Base-by-base conservation (phyloP, 2,797 vertebrate genomes). In the Galaxias olidus region DNA sequence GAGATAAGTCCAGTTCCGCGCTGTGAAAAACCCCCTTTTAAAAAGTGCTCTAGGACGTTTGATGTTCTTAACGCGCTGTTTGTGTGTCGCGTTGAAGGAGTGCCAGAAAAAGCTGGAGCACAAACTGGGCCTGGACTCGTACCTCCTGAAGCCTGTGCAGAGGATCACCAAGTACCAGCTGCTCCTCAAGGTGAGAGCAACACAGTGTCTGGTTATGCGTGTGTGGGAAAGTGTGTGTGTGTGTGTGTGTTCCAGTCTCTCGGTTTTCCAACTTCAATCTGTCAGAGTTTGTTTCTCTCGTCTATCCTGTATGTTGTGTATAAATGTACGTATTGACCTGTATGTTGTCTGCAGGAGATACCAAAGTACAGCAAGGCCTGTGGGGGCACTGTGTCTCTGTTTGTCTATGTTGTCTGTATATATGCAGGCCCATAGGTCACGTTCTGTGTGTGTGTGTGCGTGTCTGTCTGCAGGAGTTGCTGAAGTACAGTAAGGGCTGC, bases 91-190 rank as follows among this genome's bases (percentile, higher is more conserved):
- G 0, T 48, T 58, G 13, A 78, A 99, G 97, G 96, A 98, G 76
- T 98, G 97, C 84, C 97, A 99, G 90, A 95, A 86, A 84, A 98
- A 96, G 86, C 88, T 98, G 6, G 97, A 98, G 77, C 97, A 99
- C 82, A 99, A 99, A 82, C 93, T 99, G 71, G 98, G 96, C 77
- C 87, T 98, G 89, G 97, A 98, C 88, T 98, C 97, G 0, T 99
- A 99, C 88, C 92, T 99, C 84, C 92, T 99, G 44, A 99, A 99
- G 85, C 97, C 97, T 0, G 97, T 98, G 69, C 97, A 99, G 87
- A 94, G 97, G 83, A 96, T 99, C 87, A 99, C 97, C 65, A 99
- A 98, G 86, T 99, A 98, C 84, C 97, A 99, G 84, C 91, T 99
- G 20, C 84, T 99, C 74, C 93, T 99, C 7, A 99, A 98, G 92